Evolutionary conservation across 2,113 vertebrate species (phyloP).

Genomic region (Pseudolaguvia tuberculata): DNA sequence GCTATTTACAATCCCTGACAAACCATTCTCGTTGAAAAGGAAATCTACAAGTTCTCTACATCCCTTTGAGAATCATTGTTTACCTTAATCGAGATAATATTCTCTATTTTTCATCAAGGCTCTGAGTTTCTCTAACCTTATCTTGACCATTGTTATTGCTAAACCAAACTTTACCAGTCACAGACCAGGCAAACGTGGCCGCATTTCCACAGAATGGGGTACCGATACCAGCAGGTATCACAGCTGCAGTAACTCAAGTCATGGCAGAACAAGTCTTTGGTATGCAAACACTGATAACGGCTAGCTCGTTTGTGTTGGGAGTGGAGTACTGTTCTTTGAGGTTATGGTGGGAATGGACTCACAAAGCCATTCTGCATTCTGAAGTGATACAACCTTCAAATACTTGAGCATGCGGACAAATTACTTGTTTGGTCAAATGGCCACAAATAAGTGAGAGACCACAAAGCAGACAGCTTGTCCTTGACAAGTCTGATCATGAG

Average conservation of each 20-base stretch:
- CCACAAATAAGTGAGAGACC: slow-evolving; percentile 12
- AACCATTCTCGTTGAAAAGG: neutral
- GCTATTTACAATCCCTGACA: neutral
- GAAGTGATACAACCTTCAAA: neutral
- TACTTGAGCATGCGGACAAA: neutral
- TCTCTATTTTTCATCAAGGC: neutral
- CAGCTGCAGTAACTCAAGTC: slow-evolving; percentile 20
- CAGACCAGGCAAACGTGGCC: slow-evolving; percentile 13
- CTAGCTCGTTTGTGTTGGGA: slow-evolving; percentile 1
- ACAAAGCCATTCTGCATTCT: neutral
- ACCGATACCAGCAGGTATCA: slow-evolving; percentile 16
- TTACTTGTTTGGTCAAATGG: neutral
- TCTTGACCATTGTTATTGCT: slow-evolving; percentile 15
- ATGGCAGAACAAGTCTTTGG: slow-evolving; percentile 12
- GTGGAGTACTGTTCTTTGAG: slow-evolving; percentile 7
- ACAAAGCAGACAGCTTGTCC: neutral
- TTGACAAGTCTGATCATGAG: neutral
- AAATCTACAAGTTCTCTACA: neutral
- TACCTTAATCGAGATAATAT: slow-evolving; percentile 4
- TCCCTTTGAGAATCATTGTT: neutral
- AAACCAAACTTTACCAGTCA: slow-evolving; percentile 13
- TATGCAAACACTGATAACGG: slow-evolving; percentile 31
- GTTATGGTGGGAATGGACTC: slow-evolving; percentile 12
- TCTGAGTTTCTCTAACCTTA: slow-evolving; percentile 6
- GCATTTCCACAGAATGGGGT: neutral